Percentiles rank a stretch among this genome's conserved stretches.
phyloP scores from a whole-genome alignment of 2,888 invertebrate genomes.

The Acanthopleura granulata region DNA sequence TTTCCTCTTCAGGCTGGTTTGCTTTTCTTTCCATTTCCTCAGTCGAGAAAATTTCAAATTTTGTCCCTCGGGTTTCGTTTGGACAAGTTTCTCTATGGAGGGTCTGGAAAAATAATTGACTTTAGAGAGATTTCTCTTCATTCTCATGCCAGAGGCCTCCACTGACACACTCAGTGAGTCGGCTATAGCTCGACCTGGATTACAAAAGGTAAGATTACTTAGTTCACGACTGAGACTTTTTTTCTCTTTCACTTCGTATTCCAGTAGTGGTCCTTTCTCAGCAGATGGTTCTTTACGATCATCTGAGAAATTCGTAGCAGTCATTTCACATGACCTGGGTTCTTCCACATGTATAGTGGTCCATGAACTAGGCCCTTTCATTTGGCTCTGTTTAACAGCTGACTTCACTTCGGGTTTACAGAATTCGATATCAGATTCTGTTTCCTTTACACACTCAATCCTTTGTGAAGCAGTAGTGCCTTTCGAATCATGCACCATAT shows the following conservation, averaged over 20 bases:
- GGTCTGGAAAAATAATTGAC: not conserved
- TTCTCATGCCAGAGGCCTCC: not conserved
- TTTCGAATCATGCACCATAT: too few relatives aligned
- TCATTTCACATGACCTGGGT: too few relatives aligned
- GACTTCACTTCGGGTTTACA: too few relatives aligned
- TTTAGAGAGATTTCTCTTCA: not conserved
- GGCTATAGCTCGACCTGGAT: not conserved
- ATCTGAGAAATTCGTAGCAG: not conserved
- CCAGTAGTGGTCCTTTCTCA: too few relatives aligned
- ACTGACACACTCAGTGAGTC: not conserved
- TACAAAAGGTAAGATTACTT: not conserved
- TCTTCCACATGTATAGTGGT: not conserved
- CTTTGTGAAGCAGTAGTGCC: too few relatives aligned
- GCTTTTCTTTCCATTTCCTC: not conserved
- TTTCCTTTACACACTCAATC: too few relatives aligned
- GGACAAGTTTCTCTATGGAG: too few relatives aligned
- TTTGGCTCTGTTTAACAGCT: not conserved
- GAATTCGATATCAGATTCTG: too few relatives aligned
- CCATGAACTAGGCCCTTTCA: not conserved
- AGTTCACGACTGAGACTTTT: not conserved
- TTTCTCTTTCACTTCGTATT: not conserved
- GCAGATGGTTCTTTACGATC: not conserved
- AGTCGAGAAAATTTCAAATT: not conserved
- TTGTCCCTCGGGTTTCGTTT: not conserved
- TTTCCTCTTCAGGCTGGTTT: not conserved